Evolutionary conservation across 2,888 invertebrate genomes (phyloP).

Genomic region (Clostera curtula): DNA sequence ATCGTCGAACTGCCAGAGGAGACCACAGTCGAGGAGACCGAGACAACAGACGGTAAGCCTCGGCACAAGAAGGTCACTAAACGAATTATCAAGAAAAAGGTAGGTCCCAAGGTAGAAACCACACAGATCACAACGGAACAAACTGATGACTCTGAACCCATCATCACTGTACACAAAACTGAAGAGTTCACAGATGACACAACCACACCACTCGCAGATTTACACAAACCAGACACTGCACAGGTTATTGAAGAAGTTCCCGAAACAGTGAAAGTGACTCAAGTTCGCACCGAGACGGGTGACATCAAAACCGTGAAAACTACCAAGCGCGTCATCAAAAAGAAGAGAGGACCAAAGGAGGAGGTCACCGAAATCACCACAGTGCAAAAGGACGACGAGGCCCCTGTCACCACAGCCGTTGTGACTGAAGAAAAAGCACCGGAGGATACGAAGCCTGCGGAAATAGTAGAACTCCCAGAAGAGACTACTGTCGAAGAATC

Average conservation of each 20-base stretch:
- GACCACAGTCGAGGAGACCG: conserved; percentile 1
- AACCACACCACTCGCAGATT: conserved; percentile 8
- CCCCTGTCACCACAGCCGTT: conserved; percentile 9
- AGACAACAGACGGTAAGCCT: conserved; percentile 20
- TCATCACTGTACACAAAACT: conserved; percentile 16
- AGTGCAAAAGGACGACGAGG: conserved; percentile 14
- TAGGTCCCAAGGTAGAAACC: conserved; percentile 37
- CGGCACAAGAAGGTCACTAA: conserved; percentile 29
- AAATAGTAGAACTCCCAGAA: conserved; percentile 19
- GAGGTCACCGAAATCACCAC: conserved; percentile 19
- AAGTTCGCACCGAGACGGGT: conserved; percentile 15
- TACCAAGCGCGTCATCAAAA: conserved; percentile 27
- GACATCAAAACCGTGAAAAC: conserved; percentile 17
- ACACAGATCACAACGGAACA: conserved; percentile 37
- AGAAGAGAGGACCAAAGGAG: conserved; percentile 11
- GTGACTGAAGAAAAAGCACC: neutral
- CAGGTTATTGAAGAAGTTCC: conserved; percentile 27
- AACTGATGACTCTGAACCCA: conserved; percentile 28
- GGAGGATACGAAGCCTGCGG: neutral
- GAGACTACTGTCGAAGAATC: conserved; percentile 15
- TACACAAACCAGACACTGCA: conserved; percentile 8
- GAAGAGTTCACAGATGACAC: conserved; percentile 11
- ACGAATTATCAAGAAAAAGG: conserved; percentile 30
- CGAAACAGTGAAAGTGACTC: conserved; percentile 22
- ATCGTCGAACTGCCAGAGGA: conserved; percentile 6